A percentile compares a stretch with the other conserved stretches of the same genome.
Evolutionary conservation across 2,797 vertebrate genomes (phyloP).

Genomic region (Parotocinclus haroldoi): DNA sequence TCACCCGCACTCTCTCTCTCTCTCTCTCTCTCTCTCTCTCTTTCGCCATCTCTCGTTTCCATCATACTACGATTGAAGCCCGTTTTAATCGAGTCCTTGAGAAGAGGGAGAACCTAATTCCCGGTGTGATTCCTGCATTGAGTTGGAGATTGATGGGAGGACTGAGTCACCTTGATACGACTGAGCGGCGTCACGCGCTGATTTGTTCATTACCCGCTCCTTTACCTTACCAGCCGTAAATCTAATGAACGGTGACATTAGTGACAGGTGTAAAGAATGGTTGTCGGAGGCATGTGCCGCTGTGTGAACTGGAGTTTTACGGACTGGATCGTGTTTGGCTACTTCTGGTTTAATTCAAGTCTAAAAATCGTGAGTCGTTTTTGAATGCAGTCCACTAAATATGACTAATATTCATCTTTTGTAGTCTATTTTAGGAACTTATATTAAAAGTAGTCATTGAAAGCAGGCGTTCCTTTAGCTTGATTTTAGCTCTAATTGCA

Average conservation of each 20-base stretch:
- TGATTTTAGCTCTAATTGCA: too few relatives aligned
- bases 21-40: too few relatives aligned
- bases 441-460: too few relatives aligned
- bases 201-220: conserved; percentile 42
- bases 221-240: conserved; percentile 49
- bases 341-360: too few relatives aligned
- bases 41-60: background rate
- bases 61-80: conserved; percentile 50
- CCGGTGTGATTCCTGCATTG: conserved; percentile 8
- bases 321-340: too few relatives aligned
- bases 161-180: conserved; percentile 69
- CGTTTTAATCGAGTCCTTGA: conserved; percentile 58
- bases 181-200: conserved; percentile 5
- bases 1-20: too few relatives aligned
- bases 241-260: conserved; percentile 54
- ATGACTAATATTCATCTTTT: too few relatives aligned
- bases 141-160: conserved; percentile 58
- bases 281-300: background rate
- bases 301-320: too few relatives aligned
- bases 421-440: too few relatives aligned
- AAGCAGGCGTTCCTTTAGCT: too few relatives aligned
- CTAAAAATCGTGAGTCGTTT: too few relatives aligned
- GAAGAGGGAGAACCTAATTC: conserved; percentile 45
- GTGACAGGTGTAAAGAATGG: background rate
- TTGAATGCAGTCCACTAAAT: too few relatives aligned